Evolutionary conservation across 2,797 vertebrate genomes (phyloP).

Genomic region (Dicrostonyx torquatus): DNA sequence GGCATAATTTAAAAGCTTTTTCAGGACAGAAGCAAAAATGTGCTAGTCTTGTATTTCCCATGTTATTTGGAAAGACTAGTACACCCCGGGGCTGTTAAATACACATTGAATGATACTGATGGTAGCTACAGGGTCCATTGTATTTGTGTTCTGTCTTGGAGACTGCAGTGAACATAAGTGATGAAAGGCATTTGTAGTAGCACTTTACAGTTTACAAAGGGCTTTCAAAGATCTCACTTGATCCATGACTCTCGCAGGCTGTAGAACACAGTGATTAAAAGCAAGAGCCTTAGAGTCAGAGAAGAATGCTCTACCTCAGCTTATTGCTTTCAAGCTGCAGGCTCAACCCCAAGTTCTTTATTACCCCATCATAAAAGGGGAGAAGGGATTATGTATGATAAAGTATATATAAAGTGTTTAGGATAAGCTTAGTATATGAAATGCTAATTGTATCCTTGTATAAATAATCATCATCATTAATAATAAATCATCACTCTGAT

Average conservation of each 20-base stretch:
- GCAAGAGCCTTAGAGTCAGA: not conserved
- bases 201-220: conserved; percentile 35
- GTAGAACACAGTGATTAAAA: not conserved
- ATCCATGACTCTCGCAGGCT: not conserved
- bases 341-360: not conserved
- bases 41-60: not conserved
- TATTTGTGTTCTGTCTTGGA: not conserved
- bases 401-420: not conserved
- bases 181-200: conserved; percentile 3
- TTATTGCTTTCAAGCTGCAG: not conserved
- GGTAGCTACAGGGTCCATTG: not conserved
- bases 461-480: no score
- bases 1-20: not conserved
- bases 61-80: not conserved
- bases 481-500: not conserved
- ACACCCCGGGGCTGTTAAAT: not conserved
- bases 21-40: no score
- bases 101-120: not conserved
- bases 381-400: not conserved
- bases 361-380: not conserved
- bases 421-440: not conserved
- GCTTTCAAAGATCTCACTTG: not conserved
- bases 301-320: not conserved
- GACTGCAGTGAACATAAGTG: not conserved
- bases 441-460: not conserved